Base-by-base conservation (phyloP, 2,797 vertebrate species). In the Microctenopoma steveboyesi region DNA sequence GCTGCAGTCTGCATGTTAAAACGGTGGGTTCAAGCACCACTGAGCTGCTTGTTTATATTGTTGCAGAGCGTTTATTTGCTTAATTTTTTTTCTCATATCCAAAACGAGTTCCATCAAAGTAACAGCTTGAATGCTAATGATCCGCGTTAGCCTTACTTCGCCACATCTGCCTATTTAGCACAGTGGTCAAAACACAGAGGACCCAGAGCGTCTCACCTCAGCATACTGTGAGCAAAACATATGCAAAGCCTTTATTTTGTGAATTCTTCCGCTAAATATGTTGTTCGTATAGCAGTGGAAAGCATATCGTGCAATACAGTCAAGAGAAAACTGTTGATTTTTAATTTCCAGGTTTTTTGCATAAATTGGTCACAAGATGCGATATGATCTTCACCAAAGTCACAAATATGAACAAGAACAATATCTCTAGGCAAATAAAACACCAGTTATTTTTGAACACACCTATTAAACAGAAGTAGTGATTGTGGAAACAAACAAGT, bases 1-100 rank as follows among this genome's bases (percentile, higher is more conserved):
- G 12, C 48, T 58, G 59, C 22, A 51, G 39, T 49, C 43, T 13
- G 49, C 35, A 52, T 62, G 33, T 50, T 50, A 47, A 72, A 76
- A 53, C 42, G 25, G 16, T 43, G 14, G 22, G 7, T 22, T 68
- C 30, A 28, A 37, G 33, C 33, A 47, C 22, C 46, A 13, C 7
- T 4, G 7, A 4, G 3, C 30, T 50, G 28, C 30, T 25, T 54
- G 10, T 49, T 48, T 40, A 10, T 8, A 54, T 14, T 12, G 4
- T 39, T 16, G 60, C 12, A 13, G 7, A 18, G 8, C n/a, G n/a
- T 16, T 48, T 0, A 15, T 48, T 43, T 30, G 4, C 13, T 40
- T 39, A 5, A 12, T 45, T 25, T 35, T 35, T 25, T 0, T 10
- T 27, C 13, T 63, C 27, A 13, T 28, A 22, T 60, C 48, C 30